These are phyloP conservation scores for Nyctalus aviator DNA, from an alignment of 2,797 vertebrate genomes.

Conservation along the genomic window DNA sequence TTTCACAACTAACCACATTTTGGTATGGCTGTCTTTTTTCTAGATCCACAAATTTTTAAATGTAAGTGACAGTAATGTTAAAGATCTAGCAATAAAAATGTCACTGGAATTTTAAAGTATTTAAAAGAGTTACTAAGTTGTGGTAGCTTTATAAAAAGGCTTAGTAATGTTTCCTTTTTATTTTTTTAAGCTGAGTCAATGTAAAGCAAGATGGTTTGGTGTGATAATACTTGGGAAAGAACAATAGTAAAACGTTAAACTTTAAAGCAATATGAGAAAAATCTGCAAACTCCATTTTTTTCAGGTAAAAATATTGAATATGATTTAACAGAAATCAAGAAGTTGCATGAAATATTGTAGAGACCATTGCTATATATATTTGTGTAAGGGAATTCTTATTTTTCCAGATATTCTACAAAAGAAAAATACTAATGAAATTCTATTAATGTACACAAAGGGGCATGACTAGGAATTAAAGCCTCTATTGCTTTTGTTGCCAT, in stretches of 20 bases:
- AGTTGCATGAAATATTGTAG: background rate
- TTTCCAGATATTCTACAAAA: slow-evolving; percentile 26
- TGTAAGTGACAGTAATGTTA: background rate
- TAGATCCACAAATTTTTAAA: background rate
- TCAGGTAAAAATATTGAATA: slow-evolving; percentile 51
- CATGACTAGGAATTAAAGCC: background rate
- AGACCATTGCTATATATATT: background rate
- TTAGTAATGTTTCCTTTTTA: slow-evolving; percentile 15
- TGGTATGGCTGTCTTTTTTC: background rate
- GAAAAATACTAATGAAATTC: slow-evolving; percentile 7
- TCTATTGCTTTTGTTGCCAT: background rate
- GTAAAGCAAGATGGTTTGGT: slow-evolving; percentile 46
- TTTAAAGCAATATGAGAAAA: slow-evolving; percentile 45
- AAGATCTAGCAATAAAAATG: slow-evolving; percentile 49
- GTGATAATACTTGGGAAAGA: background rate
- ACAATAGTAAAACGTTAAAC: slow-evolving; percentile 27
- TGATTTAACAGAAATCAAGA: background rate
- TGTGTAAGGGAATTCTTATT: background rate
- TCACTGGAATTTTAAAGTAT: slow-evolving; percentile 25
- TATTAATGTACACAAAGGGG: background rate
- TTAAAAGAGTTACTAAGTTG: slow-evolving; percentile 37
- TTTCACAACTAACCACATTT: slow-evolving; percentile 47
- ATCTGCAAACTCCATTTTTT: slow-evolving; percentile 13
- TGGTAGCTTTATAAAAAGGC: background rate
- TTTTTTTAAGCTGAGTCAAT: slow-evolving; percentile 42